phyloP scores from a whole-genome alignment of 2,113 vertebrate species.

The Myotis lucifugus region DNA sequence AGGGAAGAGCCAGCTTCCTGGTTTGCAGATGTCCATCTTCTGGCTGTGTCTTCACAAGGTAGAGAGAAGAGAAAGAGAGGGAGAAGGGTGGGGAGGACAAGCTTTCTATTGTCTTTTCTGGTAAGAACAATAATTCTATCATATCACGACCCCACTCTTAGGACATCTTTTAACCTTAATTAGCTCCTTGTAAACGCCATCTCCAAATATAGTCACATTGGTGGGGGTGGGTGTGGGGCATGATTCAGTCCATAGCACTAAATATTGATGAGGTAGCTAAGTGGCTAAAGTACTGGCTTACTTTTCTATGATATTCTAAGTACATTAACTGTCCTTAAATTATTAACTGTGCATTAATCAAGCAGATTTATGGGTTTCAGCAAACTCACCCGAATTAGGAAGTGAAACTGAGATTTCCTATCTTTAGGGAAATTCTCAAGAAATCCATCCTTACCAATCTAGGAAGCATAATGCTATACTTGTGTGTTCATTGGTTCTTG shows the following conservation, averaged over 20 bases:
- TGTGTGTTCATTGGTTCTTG: neutral
- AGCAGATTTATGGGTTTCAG: neutral
- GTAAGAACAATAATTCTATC: neutral
- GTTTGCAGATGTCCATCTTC: neutral
- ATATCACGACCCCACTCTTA: neutral
- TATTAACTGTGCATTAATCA: neutral
- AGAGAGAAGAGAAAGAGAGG: neutral
- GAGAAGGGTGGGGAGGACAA: neutral
- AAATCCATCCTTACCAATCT: neutral
- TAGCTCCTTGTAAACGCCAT: neutral
- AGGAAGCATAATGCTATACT: neutral
- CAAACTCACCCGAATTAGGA: neutral
- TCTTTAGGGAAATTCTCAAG: neutral
- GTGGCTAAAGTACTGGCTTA: neutral
- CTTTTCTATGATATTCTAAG: neutral
- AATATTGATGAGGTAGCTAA: neutral
- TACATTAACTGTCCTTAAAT: neutral
- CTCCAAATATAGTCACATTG: neutral
- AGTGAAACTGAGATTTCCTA: neutral
- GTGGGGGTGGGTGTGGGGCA: rapidly evolving
- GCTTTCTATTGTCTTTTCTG: neutral
- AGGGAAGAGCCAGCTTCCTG: neutral
- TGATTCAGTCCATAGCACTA: neutral
- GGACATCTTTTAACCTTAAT: neutral
- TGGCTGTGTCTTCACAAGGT: neutral